Percentiles rank a stretch among this genome's conserved stretches.
Evolutionary conservation across 1,140 invertebrate genomes (phyloP).

Genomic region (Trichonephila clavipes): DNA sequence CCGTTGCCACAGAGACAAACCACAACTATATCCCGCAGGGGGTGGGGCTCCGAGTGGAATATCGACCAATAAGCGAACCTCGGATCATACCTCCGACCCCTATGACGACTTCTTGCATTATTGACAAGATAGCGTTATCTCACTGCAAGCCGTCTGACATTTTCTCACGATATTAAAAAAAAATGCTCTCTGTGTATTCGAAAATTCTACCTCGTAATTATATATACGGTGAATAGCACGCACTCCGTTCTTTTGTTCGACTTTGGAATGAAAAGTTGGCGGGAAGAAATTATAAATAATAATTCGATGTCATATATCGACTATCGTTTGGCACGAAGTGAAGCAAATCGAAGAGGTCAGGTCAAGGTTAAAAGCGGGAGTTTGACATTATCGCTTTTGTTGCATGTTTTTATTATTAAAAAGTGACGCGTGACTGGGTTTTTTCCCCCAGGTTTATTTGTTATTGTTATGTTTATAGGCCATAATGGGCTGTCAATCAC

Average conservation of each 20-base stretch:
- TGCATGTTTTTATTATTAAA: conserved; percentile 34
- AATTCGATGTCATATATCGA: conserved; percentile 50
- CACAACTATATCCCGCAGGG: conserved; percentile 64
- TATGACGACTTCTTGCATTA: conserved; percentile 72
- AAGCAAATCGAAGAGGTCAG: conserved; percentile 51
- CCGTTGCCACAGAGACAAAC: conserved; percentile 73
- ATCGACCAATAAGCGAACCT: conserved; percentile 61
- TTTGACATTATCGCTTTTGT: conserved; percentile 65
- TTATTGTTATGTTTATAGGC: conserved; percentile 44
- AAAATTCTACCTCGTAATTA: conserved; percentile 49
- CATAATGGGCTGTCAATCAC: conserved; percentile 70
- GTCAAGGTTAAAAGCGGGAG: conserved; percentile 74
- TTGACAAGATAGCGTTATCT: conserved; percentile 74
- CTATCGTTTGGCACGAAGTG: conserved; percentile 45
- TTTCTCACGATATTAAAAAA: conserved; percentile 46
- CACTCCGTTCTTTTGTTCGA: conserved; percentile 37
- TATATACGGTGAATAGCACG: conserved; percentile 5
- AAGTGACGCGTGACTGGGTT: not conserved
- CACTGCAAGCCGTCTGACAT: conserved; percentile 68
- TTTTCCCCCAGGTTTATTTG: not conserved
- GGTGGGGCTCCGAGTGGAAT: not conserved
- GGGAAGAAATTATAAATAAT: conserved; percentile 43
- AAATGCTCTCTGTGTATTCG: not conserved
- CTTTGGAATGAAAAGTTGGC: conserved; percentile 30
- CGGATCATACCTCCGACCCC: conserved; percentile 27